Conservation (phyloP, 2,888 invertebrate species). For the Pterostichus madidus region DNA sequence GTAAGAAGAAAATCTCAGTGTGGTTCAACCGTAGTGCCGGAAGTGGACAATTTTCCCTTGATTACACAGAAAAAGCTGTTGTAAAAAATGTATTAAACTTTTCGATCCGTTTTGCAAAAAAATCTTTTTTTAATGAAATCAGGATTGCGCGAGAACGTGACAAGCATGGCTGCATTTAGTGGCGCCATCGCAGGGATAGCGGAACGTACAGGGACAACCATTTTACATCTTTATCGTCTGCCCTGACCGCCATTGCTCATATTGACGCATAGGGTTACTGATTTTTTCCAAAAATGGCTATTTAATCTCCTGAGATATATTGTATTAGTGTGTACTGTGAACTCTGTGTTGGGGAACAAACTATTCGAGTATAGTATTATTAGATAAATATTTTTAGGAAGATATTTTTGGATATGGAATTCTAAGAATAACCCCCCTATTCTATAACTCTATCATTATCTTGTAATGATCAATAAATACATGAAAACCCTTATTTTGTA, state of each 20-base stretch:
- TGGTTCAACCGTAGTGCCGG: background rate
- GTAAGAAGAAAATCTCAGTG: background rate
- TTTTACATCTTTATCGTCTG: background rate
- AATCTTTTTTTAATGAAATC: conserved; percentile 15
- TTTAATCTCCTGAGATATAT: background rate
- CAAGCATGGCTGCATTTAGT: conserved; percentile 25
- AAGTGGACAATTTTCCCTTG: background rate
- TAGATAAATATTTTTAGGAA: no score
- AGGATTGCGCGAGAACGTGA: conserved; percentile 31
- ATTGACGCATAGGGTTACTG: background rate
- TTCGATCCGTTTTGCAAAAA: conserved; percentile 14
- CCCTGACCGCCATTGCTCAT: background rate
- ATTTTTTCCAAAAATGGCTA: conserved; percentile 1
- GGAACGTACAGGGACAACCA: background rate
- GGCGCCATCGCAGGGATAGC: background rate
- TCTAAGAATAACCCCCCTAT: no score
- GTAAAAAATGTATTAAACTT: background rate
- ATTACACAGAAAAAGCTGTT: background rate
- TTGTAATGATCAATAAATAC: no score
- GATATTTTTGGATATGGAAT: no score
- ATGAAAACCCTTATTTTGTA: no score
- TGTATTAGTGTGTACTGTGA: no score
- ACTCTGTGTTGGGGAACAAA: no score
- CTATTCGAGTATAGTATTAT: no score
- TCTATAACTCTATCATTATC: no score